phyloP scores from a whole-genome alignment of 2,113 vertebrate genomes.

The Ranitomeya imitator region DNA sequence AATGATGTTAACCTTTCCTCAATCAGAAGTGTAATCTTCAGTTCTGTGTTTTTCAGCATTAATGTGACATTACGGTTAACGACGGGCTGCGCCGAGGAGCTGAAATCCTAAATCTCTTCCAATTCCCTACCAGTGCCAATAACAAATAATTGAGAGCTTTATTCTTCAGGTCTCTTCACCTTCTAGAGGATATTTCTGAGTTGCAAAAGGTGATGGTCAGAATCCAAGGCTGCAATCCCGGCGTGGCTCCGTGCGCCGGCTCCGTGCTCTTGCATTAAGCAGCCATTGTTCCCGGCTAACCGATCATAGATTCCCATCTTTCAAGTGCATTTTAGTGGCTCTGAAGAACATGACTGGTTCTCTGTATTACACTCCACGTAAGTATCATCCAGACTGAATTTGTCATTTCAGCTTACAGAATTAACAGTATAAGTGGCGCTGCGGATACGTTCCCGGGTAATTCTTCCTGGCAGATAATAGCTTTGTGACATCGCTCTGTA shows the following conservation, averaged over 20 bases:
- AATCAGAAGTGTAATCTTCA: constrained; percentile 2
- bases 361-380: constrained; percentile 55
- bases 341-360: constrained; percentile 61
- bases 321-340: constrained; percentile 61
- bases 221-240: constrained; percentile 56
- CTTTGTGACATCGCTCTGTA: constrained; percentile 34
- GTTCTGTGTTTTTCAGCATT: background rate
- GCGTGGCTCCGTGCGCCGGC: constrained; percentile 61
- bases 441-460: background rate
- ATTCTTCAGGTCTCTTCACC: background rate
- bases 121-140: background rate
- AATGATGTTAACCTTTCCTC: constrained; percentile 14
- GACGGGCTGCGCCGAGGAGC: background rate
- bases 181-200: constrained; percentile 59
- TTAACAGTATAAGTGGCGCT: constrained; percentile 34
- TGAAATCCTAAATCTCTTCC: constrained; percentile 4
- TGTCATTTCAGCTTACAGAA: constrained; percentile 50
- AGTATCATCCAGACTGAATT: constrained; percentile 62
- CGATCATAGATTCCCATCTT: constrained; percentile 62
- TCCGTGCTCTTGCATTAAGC: constrained; percentile 64
- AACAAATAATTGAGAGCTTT: constrained; percentile 11
- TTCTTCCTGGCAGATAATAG: constrained; percentile 35
- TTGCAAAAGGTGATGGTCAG: constrained; percentile 66
- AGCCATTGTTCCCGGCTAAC: constrained; percentile 63
- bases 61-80: constrained; percentile 15